Evolutionary conservation across 2,113 vertebrate genomes (phyloP).

Genomic region (Dendrocopos noguchii): DNA sequence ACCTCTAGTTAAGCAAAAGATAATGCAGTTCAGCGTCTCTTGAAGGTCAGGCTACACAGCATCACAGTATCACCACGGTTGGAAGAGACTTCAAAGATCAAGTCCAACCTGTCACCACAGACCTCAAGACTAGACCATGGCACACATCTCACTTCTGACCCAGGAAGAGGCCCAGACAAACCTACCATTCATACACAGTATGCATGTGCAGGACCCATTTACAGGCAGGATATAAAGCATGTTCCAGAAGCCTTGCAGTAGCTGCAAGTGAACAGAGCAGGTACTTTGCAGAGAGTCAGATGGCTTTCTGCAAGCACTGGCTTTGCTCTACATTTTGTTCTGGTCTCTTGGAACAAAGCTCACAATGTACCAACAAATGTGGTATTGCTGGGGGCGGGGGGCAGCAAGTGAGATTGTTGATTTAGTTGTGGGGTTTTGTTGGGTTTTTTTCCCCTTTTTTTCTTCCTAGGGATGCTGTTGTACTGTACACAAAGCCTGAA

Average conservation of each 20-base stretch:
- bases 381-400: not conserved
- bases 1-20: not conserved
- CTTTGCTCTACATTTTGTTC: not conserved
- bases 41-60: not conserved
- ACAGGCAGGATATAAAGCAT: not conserved
- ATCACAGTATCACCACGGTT: too few relatives aligned
- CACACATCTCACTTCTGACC: not conserved
- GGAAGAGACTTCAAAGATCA: too few relatives aligned
- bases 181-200: not conserved
- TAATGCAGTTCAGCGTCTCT: not conserved
- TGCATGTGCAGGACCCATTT: not conserved
- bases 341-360: not conserved
- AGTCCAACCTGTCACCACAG: too few relatives aligned
- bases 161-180: not conserved
- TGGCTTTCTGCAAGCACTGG: not conserved
- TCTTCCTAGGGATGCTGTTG: not conserved
- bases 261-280: not conserved
- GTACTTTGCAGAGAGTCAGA: fast-evolving
- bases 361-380: not conserved
- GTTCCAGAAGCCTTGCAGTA: fast-evolving
- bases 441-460: not conserved
- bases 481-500: not conserved
- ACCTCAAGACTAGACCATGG: too few relatives aligned
- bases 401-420: not conserved
- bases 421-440: not conserved